Evolutionary conservation across 2,797 vertebrate species (phyloP).

Genomic region (Rhadinocentrus ornatus): DNA sequence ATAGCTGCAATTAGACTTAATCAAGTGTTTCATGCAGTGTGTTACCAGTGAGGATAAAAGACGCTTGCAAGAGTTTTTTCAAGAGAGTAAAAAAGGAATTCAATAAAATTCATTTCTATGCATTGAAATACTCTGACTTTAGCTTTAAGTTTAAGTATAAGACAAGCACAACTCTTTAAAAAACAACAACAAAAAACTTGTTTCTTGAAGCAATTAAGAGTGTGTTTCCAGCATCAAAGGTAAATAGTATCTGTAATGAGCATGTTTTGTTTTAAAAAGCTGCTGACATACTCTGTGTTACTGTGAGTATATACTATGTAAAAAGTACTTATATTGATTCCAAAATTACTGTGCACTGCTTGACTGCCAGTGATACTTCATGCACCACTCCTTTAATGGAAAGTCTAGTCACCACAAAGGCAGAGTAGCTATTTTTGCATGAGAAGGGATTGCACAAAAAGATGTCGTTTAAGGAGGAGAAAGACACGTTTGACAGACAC

Average conservation of each 20-base stretch:
- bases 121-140: background rate
- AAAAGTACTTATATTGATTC: constrained; percentile 13
- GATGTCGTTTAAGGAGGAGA: constrained; percentile 2
- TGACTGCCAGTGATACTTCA: constrained; percentile 2
- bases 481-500: constrained; percentile 33
- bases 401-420: constrained; percentile 15
- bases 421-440: background rate
- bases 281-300: background rate
- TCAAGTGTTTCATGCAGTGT: constrained; percentile 21
- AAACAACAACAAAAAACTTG: background rate
- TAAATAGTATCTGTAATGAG: background rate
- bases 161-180: background rate
- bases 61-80: constrained; percentile 5
- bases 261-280: background rate
- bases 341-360: constrained; percentile 4
- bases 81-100: background rate
- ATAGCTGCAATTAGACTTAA: constrained; percentile 35
- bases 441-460: background rate
- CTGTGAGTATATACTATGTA: background rate
- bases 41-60: constrained; percentile 12
- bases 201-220: background rate
- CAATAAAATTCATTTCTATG: background rate
- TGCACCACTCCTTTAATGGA: background rate
- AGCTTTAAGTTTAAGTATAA: background rate
- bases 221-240: background rate